Percentiles rank a stretch among this genome's conserved stretches.
Evolutionary conservation across 2,888 invertebrate species (phyloP).

Genomic region (Erynnis tages): DNA sequence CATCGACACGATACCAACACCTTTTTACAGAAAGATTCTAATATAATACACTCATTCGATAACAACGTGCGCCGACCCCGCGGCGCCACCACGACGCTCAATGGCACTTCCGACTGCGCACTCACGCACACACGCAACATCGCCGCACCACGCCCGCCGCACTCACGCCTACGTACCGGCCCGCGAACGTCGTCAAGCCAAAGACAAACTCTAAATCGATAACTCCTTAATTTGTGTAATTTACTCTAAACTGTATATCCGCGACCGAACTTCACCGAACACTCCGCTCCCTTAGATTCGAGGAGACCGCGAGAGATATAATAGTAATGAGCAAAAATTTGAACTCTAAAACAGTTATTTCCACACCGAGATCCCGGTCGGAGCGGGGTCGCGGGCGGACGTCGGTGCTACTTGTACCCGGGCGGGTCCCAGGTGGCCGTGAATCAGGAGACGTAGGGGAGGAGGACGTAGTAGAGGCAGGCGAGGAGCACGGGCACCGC

Average conservation of each 20-base stretch:
- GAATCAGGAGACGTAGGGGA: conserved; percentile 83
- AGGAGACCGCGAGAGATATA: conserved; percentile 11
- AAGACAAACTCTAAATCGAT: conserved; percentile 42
- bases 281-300: not conserved
- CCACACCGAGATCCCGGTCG: conserved; percentile 19
- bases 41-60: conserved; percentile 51
- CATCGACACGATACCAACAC: conserved; percentile 66
- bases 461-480: conserved; percentile 82
- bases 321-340: conserved; percentile 37
- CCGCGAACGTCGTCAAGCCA: conserved; percentile 38
- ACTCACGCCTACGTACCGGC: conserved; percentile 27
- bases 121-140: conserved; percentile 36
- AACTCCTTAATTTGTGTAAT: conserved; percentile 41
- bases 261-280: not conserved
- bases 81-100: conserved; percentile 36
- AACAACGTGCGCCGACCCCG: conserved; percentile 53
- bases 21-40: conserved; percentile 68
- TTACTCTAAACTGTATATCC: conserved; percentile 45
- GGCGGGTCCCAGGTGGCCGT: conserved; percentile 82
- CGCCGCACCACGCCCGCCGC: conserved; percentile 29
- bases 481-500: conserved; percentile 81
- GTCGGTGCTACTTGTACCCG: conserved; percentile 61
- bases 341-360: conserved; percentile 26
- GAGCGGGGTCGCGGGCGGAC: conserved; percentile 26
- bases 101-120: conserved; percentile 68